phyloP scores from a whole-genome alignment of 2,797 vertebrate genomes.

The Molossus alvarezi region DNA sequence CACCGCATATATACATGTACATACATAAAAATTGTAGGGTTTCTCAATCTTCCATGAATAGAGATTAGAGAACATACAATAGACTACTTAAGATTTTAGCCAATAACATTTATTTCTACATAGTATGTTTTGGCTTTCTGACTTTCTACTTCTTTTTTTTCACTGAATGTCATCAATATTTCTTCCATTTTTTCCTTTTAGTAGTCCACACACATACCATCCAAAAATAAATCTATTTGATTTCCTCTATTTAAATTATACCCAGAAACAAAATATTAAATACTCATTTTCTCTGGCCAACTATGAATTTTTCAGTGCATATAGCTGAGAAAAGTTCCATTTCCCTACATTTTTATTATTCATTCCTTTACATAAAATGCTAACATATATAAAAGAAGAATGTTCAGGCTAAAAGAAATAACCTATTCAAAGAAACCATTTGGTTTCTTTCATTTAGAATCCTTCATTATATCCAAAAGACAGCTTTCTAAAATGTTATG shows the following conservation, averaged over 20 bases:
- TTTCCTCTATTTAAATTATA: constrained; percentile 71
- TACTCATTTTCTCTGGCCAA: constrained; percentile 71
- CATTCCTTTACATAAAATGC: neutral
- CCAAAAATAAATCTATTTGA: constrained; percentile 57
- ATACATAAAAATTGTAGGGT: neutral
- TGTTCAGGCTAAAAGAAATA: constrained; percentile 39
- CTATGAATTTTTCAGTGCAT: constrained; percentile 64
- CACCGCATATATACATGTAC: fast-evolving
- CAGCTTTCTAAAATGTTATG: neutral
- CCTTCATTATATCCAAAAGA: neutral
- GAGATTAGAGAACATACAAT: neutral
- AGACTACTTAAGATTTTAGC: neutral
- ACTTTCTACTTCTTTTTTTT: neutral
- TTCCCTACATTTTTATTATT: constrained; percentile 65
- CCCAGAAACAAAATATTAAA: constrained; percentile 75
- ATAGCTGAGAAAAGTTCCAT: constrained; percentile 58
- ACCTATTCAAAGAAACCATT: constrained; percentile 32
- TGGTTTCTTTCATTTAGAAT: constrained; percentile 22
- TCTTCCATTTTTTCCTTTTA: constrained; percentile 28
- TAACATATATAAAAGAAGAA: constrained; percentile 28
- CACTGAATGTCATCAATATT: constrained; percentile 41
- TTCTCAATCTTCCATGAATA: constrained; percentile 33
- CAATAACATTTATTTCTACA: constrained; percentile 3
- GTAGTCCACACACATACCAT: neutral
- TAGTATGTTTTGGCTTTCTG: neutral